Evolutionary conservation across 2,797 vertebrate species (phyloP).

Genomic region (Danio jaintianensis): DNA sequence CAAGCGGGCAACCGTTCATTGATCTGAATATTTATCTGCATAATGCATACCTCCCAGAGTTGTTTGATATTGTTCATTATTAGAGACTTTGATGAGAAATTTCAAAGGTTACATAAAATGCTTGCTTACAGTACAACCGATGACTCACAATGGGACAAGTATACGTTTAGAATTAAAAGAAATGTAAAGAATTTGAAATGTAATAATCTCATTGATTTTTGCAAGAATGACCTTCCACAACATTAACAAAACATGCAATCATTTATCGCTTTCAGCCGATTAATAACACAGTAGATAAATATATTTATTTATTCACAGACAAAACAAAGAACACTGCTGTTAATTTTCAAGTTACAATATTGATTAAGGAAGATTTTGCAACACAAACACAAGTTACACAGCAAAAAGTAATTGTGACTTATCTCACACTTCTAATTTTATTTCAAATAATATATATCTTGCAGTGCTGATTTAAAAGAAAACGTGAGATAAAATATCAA

Average conservation of each 20-base stretch:
- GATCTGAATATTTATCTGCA: conserved; percentile 46
- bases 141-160: background rate
- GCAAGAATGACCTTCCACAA: background rate
- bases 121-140: background rate
- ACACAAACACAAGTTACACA: too few relatives aligned
- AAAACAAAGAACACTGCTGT: background rate
- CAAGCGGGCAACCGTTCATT: conserved; percentile 41
- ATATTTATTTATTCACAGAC: background rate
- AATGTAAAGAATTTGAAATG: too few relatives aligned
- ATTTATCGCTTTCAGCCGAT: background rate
- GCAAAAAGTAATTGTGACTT: background rate
- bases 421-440: background rate
- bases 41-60: conserved; percentile 18
- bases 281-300: background rate
- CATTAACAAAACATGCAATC: background rate
- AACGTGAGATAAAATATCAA: background rate
- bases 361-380: too few relatives aligned
- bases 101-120: background rate
- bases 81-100: conserved; percentile 20
- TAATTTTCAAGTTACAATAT: background rate
- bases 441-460: background rate
- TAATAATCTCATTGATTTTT: too few relatives aligned
- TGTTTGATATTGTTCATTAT: conserved; percentile 26
- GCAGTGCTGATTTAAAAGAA: background rate
- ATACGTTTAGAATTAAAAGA: background rate